Conservation (phyloP, 2,888 invertebrate genomes). For the Myopa tessellatipennis region DNA sequence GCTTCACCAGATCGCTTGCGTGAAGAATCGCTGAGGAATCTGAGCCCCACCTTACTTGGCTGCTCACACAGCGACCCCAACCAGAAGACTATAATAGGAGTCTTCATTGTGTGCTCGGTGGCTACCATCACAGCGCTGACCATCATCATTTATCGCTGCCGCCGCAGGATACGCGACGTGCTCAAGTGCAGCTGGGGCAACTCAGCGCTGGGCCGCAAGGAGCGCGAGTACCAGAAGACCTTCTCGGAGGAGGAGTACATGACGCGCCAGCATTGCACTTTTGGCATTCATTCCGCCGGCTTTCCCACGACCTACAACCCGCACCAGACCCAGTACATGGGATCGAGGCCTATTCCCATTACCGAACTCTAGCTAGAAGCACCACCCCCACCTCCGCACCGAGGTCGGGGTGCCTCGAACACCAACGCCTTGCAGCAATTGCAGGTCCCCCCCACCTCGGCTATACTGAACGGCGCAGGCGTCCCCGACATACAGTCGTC, state of each 20-base stretch:
- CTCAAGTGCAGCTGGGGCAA: conserved; percentile 74
- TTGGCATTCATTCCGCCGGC: conserved; percentile 55
- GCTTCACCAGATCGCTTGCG: conserved; percentile 79
- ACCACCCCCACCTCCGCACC: conserved; percentile 84
- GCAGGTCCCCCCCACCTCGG: conserved; percentile 62
- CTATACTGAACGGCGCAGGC: conserved; percentile 50
- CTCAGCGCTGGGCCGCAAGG: conserved; percentile 74
- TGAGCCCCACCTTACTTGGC: conserved; percentile 82
- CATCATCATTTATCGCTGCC: conserved; percentile 81
- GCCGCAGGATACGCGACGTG: conserved; percentile 82
- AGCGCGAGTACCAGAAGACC: conserved; percentile 90
- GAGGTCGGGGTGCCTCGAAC: conserved; percentile 68
- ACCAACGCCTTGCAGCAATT: conserved; percentile 61
- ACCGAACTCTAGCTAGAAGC: conserved; percentile 95
- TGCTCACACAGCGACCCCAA: conserved; percentile 84
- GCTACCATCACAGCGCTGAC: conserved; percentile 79
- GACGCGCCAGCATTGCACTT: conserved; percentile 64
- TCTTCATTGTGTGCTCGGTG: conserved; percentile 79
- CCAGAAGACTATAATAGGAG: conserved; percentile 83
- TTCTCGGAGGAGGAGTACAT: conserved; percentile 87
- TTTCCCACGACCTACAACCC: conserved; percentile 62
- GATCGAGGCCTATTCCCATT: conserved; percentile 80
- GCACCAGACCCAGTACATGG: conserved; percentile 69
- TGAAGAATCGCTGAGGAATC: conserved; percentile 75
- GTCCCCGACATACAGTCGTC: conserved; percentile 57